Evolutionary conservation across 2,888 invertebrate genomes (phyloP).

Genomic region (Platynereis dumerilii): DNA sequence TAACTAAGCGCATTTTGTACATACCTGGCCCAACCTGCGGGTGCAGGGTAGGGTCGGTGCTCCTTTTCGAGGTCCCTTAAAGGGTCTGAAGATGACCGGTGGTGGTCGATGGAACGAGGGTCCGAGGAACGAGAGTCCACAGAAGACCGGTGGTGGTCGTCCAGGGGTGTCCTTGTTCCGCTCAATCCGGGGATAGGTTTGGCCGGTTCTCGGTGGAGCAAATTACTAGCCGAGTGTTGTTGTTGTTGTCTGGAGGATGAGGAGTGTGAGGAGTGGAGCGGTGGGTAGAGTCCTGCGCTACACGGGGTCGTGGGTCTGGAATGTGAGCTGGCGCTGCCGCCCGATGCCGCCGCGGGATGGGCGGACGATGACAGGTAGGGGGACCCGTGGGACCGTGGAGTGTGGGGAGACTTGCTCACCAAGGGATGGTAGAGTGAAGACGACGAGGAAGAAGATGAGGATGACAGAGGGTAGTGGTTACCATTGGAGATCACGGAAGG

Average conservation of each 20-base stretch:
- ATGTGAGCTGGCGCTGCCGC: constrained; percentile 5
- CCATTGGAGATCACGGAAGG: not conserved
- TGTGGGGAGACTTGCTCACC: not conserved
- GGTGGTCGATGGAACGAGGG: too few species aligned
- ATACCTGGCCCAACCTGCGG: too few species aligned
- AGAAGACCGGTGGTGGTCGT: too few species aligned
- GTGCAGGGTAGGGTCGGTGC: too few species aligned
- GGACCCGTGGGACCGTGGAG: not conserved
- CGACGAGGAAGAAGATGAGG: not conserved
- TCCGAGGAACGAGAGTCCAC: too few species aligned
- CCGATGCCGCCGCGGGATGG: not conserved
- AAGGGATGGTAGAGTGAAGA: not conserved
- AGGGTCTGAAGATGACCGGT: too few species aligned
- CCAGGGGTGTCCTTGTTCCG: constrained; percentile 6
- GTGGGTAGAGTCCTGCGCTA: too few species aligned
- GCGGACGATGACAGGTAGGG: constrained; percentile 6
- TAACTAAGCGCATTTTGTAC: too few species aligned
- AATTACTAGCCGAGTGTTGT: not conserved
- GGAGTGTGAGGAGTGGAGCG: too few species aligned
- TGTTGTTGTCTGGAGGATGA: too few species aligned
- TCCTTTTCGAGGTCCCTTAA: too few species aligned
- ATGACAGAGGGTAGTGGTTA: not conserved
- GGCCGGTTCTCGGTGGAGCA: constrained; percentile 20
- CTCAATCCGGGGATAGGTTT: constrained; percentile 23
- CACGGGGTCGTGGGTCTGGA: constrained; percentile 10